Evolutionary conservation across 2,113 vertebrate species (phyloP).

Genomic region (Andinoacara biseriatus): DNA sequence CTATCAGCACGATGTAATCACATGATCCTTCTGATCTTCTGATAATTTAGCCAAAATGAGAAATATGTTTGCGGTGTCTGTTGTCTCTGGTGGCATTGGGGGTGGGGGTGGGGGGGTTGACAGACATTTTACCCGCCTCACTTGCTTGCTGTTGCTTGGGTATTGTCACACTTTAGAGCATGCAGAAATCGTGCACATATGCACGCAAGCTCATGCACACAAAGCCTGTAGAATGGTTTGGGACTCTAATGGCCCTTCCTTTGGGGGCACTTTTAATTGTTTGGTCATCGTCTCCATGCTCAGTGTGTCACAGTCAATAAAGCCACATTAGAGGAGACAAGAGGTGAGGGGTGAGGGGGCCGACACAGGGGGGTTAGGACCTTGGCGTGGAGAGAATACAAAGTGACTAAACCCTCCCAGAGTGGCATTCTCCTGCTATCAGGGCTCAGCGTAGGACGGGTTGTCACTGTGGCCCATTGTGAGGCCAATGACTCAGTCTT

Average conservation of each 20-base stretch:
- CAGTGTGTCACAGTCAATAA: constrained; percentile 80
- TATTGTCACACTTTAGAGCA: constrained; percentile 37
- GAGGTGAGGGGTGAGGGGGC: constrained; percentile 71
- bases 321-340: constrained; percentile 74
- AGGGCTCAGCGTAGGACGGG: constrained; percentile 47
- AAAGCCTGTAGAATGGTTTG: constrained; percentile 51
- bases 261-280: constrained; percentile 70
- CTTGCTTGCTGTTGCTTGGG: constrained; percentile 27
- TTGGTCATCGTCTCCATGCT: constrained; percentile 75
- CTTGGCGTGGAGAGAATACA: constrained; percentile 68
- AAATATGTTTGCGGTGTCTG: constrained; percentile 10
- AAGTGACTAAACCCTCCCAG: constrained; percentile 56
- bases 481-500: constrained; percentile 70
- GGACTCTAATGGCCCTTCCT: constrained; percentile 64
- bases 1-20: constrained; percentile 27
- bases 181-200: constrained; percentile 16
- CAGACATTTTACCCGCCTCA: constrained; percentile 14
- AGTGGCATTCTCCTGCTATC: constrained; percentile 63
- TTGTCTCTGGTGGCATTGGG: constrained; percentile 25
- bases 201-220: constrained; percentile 23
- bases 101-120: constrained; percentile 16
- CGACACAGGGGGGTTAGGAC: constrained; percentile 66
- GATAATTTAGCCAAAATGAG: constrained; percentile 38
- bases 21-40: constrained; percentile 44
- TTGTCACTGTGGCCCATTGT: constrained; percentile 75